Conservation (phyloP, 1,140 invertebrate genomes). For the Elymnias hypermnestra region DNA sequence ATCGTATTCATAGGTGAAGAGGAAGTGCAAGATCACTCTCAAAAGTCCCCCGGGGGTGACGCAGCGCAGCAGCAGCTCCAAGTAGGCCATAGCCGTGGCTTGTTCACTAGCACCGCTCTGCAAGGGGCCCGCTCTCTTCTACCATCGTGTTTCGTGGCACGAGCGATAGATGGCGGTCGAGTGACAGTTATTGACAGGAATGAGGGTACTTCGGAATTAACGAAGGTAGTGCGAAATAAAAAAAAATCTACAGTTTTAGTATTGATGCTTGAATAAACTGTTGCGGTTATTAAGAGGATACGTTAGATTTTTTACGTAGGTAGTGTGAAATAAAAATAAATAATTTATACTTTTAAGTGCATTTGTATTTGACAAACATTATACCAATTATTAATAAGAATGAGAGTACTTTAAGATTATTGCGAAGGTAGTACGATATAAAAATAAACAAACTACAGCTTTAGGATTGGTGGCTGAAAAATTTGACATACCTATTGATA, state of each 20-base stretch:
- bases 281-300: too few species aligned
- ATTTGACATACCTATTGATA: too few species aligned
- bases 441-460: too few species aligned
- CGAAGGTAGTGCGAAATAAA: background rate
- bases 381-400: too few species aligned
- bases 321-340: background rate
- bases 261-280: too few species aligned
- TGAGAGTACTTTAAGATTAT: too few species aligned
- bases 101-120: slow-evolving; percentile 90
- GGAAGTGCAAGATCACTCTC: slow-evolving; percentile 88
- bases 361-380: too few species aligned
- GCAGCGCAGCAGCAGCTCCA: slow-evolving; percentile 91
- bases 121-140: slow-evolving; percentile 73
- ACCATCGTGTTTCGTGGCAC: slow-evolving; percentile 38
- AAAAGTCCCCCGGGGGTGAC: slow-evolving; percentile 91
- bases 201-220: slow-evolving; percentile 5
- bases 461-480: too few species aligned
- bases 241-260: background rate
- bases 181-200: slow-evolving; percentile 32
- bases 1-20: slow-evolving; percentile 91
- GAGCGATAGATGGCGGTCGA: slow-evolving; percentile 32
- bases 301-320: too few species aligned
- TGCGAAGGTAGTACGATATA: too few species aligned
- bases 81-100: slow-evolving; percentile 92
- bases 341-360: too few species aligned